These are phyloP conservation scores for Xiphorhynchus erythropygius DNA, from an alignment of 2,797 vertebrate species.

Conservation along the genomic window DNA sequence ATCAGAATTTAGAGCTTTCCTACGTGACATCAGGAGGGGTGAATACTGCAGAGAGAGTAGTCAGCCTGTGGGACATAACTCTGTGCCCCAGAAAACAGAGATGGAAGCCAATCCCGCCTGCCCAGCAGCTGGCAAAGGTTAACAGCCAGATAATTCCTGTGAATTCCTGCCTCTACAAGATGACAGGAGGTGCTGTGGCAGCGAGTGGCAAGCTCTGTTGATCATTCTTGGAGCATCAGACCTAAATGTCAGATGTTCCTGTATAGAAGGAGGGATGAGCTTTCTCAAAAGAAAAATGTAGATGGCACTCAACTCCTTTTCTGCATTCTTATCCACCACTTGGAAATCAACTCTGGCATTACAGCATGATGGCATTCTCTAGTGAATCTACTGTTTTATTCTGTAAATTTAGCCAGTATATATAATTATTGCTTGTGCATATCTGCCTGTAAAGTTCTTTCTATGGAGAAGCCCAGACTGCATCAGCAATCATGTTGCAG, in stretches of 20 bases:
- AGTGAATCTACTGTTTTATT: neutral
- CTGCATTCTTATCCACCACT: neutral
- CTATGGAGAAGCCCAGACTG: neutral
- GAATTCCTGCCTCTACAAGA: neutral
- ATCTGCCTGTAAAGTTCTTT: neutral
- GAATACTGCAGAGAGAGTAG: neutral
- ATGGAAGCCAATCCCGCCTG: neutral
- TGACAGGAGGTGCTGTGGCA: neutral
- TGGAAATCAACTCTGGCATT: neutral
- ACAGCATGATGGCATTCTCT: neutral
- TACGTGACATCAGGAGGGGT: rapidly evolving
- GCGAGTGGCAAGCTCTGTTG: rapidly evolving
- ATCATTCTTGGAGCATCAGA: neutral
- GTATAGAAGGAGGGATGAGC: neutral
- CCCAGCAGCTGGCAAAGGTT: neutral
- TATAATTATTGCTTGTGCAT: neutral
- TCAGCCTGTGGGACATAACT: neutral
- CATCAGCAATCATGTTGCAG: neutral
- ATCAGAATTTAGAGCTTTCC: neutral
- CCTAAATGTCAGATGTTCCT: neutral
- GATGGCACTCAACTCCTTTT: neutral
- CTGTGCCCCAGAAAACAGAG: neutral
- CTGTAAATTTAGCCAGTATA: neutral
- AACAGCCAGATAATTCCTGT: neutral
- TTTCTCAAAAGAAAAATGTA: neutral